Base-by-base conservation (phyloP, 37 sponge, comb jelly and placozoan genomes). In the Spongilla lacustris region DNA sequence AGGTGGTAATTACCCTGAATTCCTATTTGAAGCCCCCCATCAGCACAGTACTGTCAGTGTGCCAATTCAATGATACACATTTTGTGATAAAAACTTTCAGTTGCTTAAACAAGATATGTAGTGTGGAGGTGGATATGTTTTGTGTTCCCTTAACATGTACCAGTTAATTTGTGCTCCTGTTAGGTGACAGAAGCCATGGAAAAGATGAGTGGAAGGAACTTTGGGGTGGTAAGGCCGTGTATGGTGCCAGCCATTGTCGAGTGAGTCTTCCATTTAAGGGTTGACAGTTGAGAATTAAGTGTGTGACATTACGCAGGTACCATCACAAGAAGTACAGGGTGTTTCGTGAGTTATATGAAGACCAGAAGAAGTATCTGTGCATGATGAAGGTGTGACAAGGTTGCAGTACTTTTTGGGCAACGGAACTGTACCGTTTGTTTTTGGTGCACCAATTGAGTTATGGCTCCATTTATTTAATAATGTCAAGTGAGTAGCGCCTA, bases 251-350 rank as follows among this genome's bases (percentile, higher is more conserved):
- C 27, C n/a, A 77, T 69, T 33, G 32, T 41, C 10, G 27, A 66
- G 69, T 80, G 29, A 36, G 69, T 24, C 29, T 26, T 22, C 26
- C 13, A 49, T 26, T 5, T 58, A 14, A 17, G 19, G 58, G 14
- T 58, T 6, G 58, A 25, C 67, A 66, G 11, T 71, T 66, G 31
- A 71, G 33, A 25, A 17, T 13, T 80, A 12, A 2, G 25, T 58
- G 58, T 38, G 36, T 76, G 49, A 35, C 23, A 14, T 36, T 35
- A 31, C 79, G 66, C 79, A 91, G 92, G 69, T 93, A 49, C 68
- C 85, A 93, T 31, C 70, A 74, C 22, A 30, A 77, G 30, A 89
- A 89, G 66, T 89, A 87, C 66, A 21, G 8, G 36, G 94, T 94
- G n/a, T 94, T 84, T 36, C 67, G 24, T 26, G 36, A 76, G 48